Conservation (phyloP, 2,888 invertebrate species). For the Junonia oenone region DNA sequence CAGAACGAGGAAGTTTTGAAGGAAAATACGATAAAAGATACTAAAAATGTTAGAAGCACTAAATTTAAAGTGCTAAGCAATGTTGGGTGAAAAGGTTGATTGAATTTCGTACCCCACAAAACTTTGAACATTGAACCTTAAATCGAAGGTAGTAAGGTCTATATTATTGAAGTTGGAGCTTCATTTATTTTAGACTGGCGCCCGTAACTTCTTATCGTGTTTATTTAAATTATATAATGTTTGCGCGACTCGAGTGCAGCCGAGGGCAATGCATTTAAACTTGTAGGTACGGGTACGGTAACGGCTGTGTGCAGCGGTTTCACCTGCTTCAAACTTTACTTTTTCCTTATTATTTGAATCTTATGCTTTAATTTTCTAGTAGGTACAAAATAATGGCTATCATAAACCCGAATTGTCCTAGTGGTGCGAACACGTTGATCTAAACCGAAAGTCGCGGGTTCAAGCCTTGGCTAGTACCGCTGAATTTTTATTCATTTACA, state of each 20-base stretch:
- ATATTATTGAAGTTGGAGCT: not conserved
- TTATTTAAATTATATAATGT: not conserved
- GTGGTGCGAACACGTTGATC: too few relatives aligned
- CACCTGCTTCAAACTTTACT: too few relatives aligned
- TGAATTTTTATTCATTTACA: too few relatives aligned
- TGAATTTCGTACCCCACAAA: conserved; percentile 1
- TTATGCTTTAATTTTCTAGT: too few relatives aligned
- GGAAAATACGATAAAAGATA: conserved; percentile 1
- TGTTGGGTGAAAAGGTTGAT: conserved; percentile 5
- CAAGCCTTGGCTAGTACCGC: too few relatives aligned
- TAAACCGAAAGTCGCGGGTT: too few relatives aligned
- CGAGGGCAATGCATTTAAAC: not conserved
- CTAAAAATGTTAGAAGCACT: conserved; percentile 3
- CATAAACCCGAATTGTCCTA: too few relatives aligned
- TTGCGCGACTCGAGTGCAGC: not conserved
- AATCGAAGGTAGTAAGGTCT: not conserved
- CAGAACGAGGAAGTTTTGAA: not conserved
- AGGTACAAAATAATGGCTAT: too few relatives aligned
- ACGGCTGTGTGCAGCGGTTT: not conserved
- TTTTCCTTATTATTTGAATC: too few relatives aligned
- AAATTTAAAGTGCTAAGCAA: conserved; percentile 10
- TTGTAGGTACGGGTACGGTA: not conserved
- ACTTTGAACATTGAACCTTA: not conserved
- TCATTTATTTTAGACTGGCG: not conserved
- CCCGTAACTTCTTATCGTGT: not conserved